Evolutionary conservation across 2,113 vertebrate species (phyloP).

Genomic region (Felis chaus): DNA sequence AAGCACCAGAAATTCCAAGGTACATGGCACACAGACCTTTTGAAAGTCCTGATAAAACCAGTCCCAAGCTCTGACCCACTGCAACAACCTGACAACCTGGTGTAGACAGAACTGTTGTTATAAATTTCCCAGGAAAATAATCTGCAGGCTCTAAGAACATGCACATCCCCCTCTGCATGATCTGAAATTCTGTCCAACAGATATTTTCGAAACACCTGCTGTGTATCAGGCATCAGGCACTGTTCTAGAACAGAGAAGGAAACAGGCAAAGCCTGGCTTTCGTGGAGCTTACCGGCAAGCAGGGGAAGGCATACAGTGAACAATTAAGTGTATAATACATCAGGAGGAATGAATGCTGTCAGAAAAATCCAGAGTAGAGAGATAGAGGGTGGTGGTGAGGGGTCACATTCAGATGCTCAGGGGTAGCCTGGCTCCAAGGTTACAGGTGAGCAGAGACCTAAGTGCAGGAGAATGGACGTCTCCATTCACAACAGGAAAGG

Average conservation of each 20-base stretch:
- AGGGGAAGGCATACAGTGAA: not conserved
- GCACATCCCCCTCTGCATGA: too few relatives aligned
- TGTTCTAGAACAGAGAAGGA: not conserved
- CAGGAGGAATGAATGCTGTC: not conserved
- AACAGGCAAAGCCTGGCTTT: not conserved
- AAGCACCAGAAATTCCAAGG: not conserved
- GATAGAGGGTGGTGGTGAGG: rapidly evolving
- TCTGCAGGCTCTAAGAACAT: not conserved
- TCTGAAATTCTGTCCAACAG: not conserved
- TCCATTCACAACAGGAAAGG: not conserved
- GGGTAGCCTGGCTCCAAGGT: not conserved
- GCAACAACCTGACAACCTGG: not conserved
- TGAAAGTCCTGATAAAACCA: not conserved
- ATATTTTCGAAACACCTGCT: not conserved
- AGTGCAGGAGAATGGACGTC: too few relatives aligned
- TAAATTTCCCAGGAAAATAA: not conserved
- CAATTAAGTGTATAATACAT: rapidly evolving
- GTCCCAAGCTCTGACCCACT: not conserved
- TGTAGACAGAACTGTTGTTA: not conserved
- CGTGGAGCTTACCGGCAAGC: not conserved
- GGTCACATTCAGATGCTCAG: rapidly evolving
- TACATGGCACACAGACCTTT: not conserved
- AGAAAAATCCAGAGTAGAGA: not conserved
- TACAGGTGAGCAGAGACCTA: not conserved
- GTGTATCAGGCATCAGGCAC: not conserved